Conservation (phyloP, 1,140 invertebrate genomes). For the Pseudomyrmex dendroicus region DNA sequence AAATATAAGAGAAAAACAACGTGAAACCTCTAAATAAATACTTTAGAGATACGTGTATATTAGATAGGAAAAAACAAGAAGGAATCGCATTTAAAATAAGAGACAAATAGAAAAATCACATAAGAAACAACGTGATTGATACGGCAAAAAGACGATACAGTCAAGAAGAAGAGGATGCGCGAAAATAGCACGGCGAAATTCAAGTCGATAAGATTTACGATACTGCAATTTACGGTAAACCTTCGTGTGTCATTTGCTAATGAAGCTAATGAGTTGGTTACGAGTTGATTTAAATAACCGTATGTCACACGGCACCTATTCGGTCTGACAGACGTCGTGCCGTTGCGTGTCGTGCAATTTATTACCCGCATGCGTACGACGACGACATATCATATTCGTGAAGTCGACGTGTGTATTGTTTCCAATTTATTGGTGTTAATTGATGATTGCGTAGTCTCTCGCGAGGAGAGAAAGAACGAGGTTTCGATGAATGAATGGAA, state of each 20-base stretch:
- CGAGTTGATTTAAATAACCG: slow-evolving; percentile 45
- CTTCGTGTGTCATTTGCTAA: slow-evolving; percentile 13
- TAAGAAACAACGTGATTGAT: too few species aligned
- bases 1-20: too few species aligned
- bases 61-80: too few species aligned
- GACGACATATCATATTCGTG: neutral
- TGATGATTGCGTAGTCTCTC: neutral
- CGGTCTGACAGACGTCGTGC: slow-evolving; percentile 14
- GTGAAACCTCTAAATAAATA: too few species aligned
- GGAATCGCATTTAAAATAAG: neutral
- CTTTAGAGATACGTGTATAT: too few species aligned
- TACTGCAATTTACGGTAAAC: neutral
- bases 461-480: neutral
- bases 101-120: neutral
- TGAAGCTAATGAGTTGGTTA: slow-evolving; percentile 12
- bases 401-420: slow-evolving; percentile 16
- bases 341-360: slow-evolving; percentile 36
- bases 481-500: neutral
- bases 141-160: too few species aligned
- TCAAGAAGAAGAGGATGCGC: neutral
- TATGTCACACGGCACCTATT: neutral
- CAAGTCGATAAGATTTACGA: slow-evolving; percentile 16
- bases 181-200: neutral
- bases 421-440: slow-evolving; percentile 32
- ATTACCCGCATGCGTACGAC: slow-evolving; percentile 43